Evolutionary conservation across 2,113 vertebrate species (phyloP), one percentile per base, ranked within the genome.

Genomic region (Triplophysa dalaica): DNA sequence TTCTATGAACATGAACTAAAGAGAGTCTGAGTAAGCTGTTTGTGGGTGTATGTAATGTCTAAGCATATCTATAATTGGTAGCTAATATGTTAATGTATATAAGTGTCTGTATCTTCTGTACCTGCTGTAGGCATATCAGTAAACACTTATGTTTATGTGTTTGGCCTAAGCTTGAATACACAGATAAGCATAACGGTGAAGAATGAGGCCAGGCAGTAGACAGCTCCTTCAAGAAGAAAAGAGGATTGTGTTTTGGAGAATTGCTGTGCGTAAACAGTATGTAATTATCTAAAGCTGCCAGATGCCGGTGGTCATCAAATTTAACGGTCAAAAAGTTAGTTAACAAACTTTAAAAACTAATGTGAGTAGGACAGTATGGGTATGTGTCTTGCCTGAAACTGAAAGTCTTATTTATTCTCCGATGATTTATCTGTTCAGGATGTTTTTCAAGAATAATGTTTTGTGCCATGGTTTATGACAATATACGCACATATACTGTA

Each of bases 231-330:
- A 45, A 65, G 43, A 76, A 26, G 61, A 52, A 76, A 54, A 21
- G 2, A 11, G 62, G 65, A 76, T 48, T 48, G 21, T 22, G 45
- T 63, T 75, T 48, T 2, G 16, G 8, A 45, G 7, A n/a, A 75
- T 26, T 48, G 21, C 16, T 43, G 22, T 22, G 17, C 26, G 26
- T 48, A 61, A 62, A 62, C 58, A 75, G 16, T 58, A 62, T 62
- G 58, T 48, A 29, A 48, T 65, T 64, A 76, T 65, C 74, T 64
- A 48, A 41, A 52, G 74, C 74, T 76, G 43, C 74, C 74, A 76
- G 74, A 29, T 17, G 0, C 73, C n/a, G 41, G 33, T 75, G 62
- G 62, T 50, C 56, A 62, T 17, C 22, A 75, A 21, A 64, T 50
- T n/a, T 4, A 62, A 33, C 43, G 62, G 64, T 63, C 63, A 29